phyloP scores from a whole-genome alignment of 1,140 invertebrate genomes.

The Ceratina calcarata region DNA sequence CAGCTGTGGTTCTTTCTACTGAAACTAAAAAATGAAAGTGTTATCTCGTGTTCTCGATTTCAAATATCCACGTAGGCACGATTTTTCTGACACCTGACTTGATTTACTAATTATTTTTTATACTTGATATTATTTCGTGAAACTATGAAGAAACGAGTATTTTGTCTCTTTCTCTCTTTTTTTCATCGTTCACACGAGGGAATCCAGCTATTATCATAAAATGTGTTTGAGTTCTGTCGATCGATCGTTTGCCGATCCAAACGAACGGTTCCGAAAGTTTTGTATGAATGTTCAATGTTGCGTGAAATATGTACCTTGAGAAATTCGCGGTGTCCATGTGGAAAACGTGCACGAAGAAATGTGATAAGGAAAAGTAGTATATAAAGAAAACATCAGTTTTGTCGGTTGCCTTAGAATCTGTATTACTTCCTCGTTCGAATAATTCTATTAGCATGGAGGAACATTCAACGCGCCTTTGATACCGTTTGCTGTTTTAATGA shows the following conservation, averaged over 20 bases:
- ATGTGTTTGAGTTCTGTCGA: not conserved
- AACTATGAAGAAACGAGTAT: not conserved
- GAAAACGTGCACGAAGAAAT: not conserved
- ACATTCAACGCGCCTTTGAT: constrained; percentile 17
- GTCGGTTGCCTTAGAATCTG: not conserved
- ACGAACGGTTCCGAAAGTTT: not conserved
- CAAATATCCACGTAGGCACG: not conserved
- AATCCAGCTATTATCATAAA: not conserved
- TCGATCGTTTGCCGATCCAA: not conserved
- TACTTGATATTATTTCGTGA: too few species aligned
- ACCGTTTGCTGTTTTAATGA: constrained; percentile 15
- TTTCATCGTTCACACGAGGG: too few species aligned
- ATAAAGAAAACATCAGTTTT: not conserved
- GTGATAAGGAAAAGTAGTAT: not conserved
- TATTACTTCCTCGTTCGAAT: not conserved
- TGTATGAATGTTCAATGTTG: not conserved
- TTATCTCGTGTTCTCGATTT: not conserved
- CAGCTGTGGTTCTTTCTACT: not conserved
- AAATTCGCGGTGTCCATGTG: not conserved
- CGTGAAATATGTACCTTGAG: not conserved
- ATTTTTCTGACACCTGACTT: not conserved
- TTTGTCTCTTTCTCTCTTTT: not conserved
- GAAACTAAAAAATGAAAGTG: constrained; percentile 1
- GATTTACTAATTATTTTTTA: too few species aligned
- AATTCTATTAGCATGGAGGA: not conserved